phyloP scores from a whole-genome alignment of 1,140 invertebrate species.

The Anthonomus grandis region DNA sequence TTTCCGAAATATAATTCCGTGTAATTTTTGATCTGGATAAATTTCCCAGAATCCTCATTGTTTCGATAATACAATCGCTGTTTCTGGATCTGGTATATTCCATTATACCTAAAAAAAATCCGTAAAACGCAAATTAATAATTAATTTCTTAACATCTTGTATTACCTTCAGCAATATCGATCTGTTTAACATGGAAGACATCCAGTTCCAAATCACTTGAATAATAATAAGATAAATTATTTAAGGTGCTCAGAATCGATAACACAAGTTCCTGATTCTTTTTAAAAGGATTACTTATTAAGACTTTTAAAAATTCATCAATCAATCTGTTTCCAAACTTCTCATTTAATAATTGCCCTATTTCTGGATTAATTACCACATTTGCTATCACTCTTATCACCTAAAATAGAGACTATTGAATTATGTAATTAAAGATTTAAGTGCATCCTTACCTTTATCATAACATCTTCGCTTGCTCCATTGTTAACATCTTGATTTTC shows the following conservation, averaged over 20 bases:
- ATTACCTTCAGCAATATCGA: slow-evolving; percentile 47
- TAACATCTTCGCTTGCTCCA: slow-evolving; percentile 57
- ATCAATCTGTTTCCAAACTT: slow-evolving; percentile 48
- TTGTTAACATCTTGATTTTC: slow-evolving; percentile 34
- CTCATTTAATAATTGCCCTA: slow-evolving; percentile 57
- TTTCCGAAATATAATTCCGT: slow-evolving; percentile 55
- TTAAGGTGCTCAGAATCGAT: slow-evolving; percentile 62
- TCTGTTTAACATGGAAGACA: slow-evolving; percentile 46
- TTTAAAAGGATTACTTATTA: slow-evolving; percentile 54
- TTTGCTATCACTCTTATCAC: slow-evolving; percentile 70
- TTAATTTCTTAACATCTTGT: no score
- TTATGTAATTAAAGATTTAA: not conserved
- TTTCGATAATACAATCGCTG: slow-evolving; percentile 60
- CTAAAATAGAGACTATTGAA: slow-evolving; percentile 29
- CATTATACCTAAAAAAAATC: slow-evolving; percentile 40
- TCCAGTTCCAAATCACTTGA: slow-evolving; percentile 44
- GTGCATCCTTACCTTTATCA: slow-evolving; percentile 57
- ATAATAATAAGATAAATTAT: slow-evolving; percentile 65
- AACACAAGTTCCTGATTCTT: slow-evolving; percentile 62
- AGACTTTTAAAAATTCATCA: slow-evolving; percentile 53
- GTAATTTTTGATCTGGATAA: slow-evolving; percentile 60
- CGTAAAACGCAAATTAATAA: no score
- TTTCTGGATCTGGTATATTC: slow-evolving; percentile 46
- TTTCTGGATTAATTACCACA: slow-evolving; percentile 66
- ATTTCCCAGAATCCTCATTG: slow-evolving; percentile 64